Conservation (phyloP, 2,888 invertebrate species). For the Rapana venosa region DNA sequence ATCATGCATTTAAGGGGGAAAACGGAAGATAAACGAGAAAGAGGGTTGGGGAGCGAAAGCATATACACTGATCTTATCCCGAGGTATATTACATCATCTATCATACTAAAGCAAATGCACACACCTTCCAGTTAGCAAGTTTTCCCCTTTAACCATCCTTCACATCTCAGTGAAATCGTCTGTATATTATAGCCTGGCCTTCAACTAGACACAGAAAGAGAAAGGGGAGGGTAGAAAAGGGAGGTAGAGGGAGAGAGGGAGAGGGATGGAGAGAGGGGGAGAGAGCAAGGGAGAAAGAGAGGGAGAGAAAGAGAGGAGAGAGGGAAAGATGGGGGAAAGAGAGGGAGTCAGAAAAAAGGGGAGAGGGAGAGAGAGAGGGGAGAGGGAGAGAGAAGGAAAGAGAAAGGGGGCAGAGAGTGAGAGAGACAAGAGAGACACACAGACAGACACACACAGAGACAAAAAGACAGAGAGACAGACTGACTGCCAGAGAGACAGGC, state of each 20-base stretch:
- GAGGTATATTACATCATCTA: no score
- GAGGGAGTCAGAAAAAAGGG: background rate
- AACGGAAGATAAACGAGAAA: background rate
- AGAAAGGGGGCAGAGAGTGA: background rate
- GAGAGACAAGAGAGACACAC: background rate
- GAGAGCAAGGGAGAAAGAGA: constrained; percentile 1
- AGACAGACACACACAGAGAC: no score
- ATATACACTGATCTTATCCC: no score
- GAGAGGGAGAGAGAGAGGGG: background rate
- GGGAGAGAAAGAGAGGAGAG: background rate
- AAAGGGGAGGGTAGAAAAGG: background rate
- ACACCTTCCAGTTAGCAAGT: no score
- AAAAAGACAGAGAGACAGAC: no score
- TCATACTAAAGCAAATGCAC: no score
- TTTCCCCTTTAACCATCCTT: no score
- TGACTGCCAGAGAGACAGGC: no score
- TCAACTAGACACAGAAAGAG: background rate
- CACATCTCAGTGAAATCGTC: no score
- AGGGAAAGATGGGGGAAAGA: background rate
- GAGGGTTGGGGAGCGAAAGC: background rate
- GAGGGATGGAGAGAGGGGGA: background rate
- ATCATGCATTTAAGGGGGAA: background rate
- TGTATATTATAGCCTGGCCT: no score
- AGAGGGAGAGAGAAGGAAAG: constrained; percentile 28
- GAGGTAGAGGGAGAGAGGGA: background rate